Percentiles rank a stretch among this genome's conserved stretches.
Conservation (phyloP, 2,888 invertebrate genomes). For the Petrophora chlorosata region DNA sequence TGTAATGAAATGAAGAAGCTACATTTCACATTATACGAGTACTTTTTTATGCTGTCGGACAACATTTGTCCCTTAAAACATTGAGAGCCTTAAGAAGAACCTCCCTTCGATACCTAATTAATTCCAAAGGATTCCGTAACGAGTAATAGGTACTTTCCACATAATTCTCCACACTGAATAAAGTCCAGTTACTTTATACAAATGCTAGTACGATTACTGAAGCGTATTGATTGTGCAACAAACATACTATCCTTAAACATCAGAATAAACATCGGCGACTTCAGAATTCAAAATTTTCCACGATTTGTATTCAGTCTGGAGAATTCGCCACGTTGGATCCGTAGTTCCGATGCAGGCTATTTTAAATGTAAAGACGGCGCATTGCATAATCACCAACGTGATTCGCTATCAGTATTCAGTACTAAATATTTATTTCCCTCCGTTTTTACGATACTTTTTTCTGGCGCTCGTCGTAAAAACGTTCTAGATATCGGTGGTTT, state of each 20-base stretch:
- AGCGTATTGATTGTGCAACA: slow-evolving; percentile 18
- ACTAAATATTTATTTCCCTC: slow-evolving; percentile 76
- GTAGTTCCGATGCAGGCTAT: slow-evolving; percentile 78
- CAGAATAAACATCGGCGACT: slow-evolving; percentile 60
- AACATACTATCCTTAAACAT: slow-evolving; percentile 46
- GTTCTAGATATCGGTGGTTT: slow-evolving; percentile 51
- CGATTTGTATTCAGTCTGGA: slow-evolving; percentile 79
- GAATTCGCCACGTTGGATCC: slow-evolving; percentile 68
- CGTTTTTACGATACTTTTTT: slow-evolving; percentile 62
- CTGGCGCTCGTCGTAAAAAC: slow-evolving; percentile 54
- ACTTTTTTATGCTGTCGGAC: too few species aligned
- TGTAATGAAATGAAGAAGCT: slow-evolving; percentile 11
- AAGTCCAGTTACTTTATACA: too few species aligned
- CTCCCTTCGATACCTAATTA: too few species aligned
- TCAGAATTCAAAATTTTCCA: slow-evolving; percentile 75
- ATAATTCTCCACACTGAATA: too few species aligned
- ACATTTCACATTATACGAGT: too few species aligned
- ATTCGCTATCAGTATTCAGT: slow-evolving; percentile 76
- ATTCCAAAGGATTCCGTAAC: too few species aligned
- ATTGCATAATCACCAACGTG: slow-evolving; percentile 81
- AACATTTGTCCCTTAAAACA: background rate
- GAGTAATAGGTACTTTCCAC: too few species aligned
- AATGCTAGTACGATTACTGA: too few species aligned
- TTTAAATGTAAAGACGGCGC: slow-evolving; percentile 78
- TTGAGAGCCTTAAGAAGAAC: too few species aligned